Percentiles rank a stretch among this genome's conserved stretches.
phyloP scores from a whole-genome alignment of 2,113 vertebrate species.

The Tachysurus fulvidraco region DNA sequence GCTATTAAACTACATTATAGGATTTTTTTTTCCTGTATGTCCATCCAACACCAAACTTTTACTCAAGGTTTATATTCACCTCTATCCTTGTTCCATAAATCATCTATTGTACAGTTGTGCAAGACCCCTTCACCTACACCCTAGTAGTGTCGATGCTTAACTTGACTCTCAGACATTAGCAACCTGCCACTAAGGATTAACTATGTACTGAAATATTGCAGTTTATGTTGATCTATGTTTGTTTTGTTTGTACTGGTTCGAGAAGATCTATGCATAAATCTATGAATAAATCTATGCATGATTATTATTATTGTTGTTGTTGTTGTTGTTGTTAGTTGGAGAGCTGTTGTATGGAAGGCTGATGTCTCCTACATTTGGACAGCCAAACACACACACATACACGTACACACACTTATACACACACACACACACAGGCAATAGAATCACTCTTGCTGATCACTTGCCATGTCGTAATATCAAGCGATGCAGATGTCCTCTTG shows the following conservation, averaged over 20 bases:
- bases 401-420: too few species aligned
- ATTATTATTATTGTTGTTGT: background rate
- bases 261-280: background rate
- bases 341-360: slow-evolving; percentile 21
- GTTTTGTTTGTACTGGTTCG: background rate
- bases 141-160: slow-evolving; percentile 38
- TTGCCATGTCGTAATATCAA: slow-evolving; percentile 41
- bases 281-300: too few species aligned
- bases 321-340: slow-evolving; percentile 37
- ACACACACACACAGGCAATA: slow-evolving; percentile 9
- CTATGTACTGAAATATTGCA: slow-evolving; percentile 37
- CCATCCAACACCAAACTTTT: background rate
- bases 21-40: background rate
- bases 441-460: slow-evolving; percentile 31
- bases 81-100: slow-evolving; percentile 35
- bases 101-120: slow-evolving; percentile 35
- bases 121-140: background rate
- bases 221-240: slow-evolving; percentile 7
- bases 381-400: too few species aligned
- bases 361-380: too few species aligned
- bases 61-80: slow-evolving; percentile 29
- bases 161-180: slow-evolving; percentile 37
- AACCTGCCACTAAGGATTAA: slow-evolving; percentile 47
- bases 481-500: slow-evolving; percentile 12
- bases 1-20: background rate